Evolutionary conservation across 2,797 vertebrate species (phyloP), one percentile per base, ranked within the genome.

Genomic region (Peromyscus eremicus): DNA sequence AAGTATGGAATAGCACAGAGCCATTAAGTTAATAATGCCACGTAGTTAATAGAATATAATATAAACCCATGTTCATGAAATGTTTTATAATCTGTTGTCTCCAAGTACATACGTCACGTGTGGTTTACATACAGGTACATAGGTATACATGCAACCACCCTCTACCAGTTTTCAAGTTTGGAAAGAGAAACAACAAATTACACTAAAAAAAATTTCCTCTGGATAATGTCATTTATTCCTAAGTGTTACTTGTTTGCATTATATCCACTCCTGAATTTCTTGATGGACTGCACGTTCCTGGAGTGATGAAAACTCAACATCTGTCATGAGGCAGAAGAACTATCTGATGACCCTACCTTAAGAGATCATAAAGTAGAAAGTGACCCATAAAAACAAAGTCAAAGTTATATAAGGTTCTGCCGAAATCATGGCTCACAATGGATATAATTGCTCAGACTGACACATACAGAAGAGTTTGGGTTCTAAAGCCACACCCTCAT

Each of bases 391-490:
- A 97, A 77, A 92, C 97, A 98, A 97, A 96, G 90, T 95, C 97
- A 98, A 98, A 97, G 94, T 13, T 97, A 98, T 95, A 97, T 89
- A 96, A 98, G 98, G 97, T 98, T 97, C 98, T 98, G 97, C 98
- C 98, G 98, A 98, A 98, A 98, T 89, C 91, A 97, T 5, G 83
- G 94, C 82, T 98, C 97, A 98, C 94, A 93, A 96, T 94, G 86
- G 68, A 85, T 71, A 68, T 88, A 79, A 66, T 64, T 77, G 93
- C 29, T 57, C 86, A 71, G 79, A 92, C 89, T 40, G 82, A 91
- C 27, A 8, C 32, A 7, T 12, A 70, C 14, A 68, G n/a, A 71
- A 75, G 68, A 80, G 46, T 46, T 10, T 62, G 34, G 57, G 32
- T 37, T 92, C 89, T 57, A 73, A 40, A 97, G 43, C 86, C 88